These are phyloP conservation scores for Sorex araneus DNA, from an alignment of 2,113 vertebrate species.

Conservation along the genomic window DNA sequence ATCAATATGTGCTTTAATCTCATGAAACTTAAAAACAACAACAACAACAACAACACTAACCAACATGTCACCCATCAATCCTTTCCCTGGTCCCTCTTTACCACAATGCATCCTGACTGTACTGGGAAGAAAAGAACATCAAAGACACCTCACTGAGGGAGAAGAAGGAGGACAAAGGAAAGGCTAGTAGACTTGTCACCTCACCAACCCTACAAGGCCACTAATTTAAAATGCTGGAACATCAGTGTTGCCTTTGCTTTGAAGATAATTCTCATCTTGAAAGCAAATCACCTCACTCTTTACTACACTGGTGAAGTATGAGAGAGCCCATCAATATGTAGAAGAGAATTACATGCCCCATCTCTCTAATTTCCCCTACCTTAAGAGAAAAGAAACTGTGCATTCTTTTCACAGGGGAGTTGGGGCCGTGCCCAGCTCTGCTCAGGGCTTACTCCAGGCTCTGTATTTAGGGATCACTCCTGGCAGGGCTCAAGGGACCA, in stretches of 20 bases:
- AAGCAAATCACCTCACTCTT: conserved; percentile 49
- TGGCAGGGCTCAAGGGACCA: too few species aligned
- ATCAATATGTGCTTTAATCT: conserved; percentile 47
- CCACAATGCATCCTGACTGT: not conserved
- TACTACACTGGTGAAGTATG: not conserved
- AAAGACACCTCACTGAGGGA: not conserved
- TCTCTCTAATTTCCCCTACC: conserved; percentile 11
- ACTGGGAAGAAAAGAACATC: conserved; percentile 32
- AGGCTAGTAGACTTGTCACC: conserved; percentile 37
- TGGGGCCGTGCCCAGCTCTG: too few species aligned
- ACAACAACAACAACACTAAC: too few species aligned
- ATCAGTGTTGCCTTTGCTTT: not conserved
- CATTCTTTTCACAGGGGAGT: not conserved
- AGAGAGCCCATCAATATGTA: not conserved
- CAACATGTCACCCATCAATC: not conserved
- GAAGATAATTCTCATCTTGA: conserved; percentile 53
- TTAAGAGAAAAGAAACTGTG: conserved; percentile 26
- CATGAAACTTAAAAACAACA: not conserved
- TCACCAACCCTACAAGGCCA: conserved; percentile 8
- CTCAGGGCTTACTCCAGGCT: too few species aligned
- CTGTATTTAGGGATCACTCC: too few species aligned
- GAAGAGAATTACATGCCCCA: not conserved
- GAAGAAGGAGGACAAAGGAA: not conserved
- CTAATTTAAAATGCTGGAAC: conserved; percentile 35
- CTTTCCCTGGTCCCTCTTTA: not conserved